Conservation (phyloP, 2,888 invertebrate species). For the Pelosia muscerda region DNA sequence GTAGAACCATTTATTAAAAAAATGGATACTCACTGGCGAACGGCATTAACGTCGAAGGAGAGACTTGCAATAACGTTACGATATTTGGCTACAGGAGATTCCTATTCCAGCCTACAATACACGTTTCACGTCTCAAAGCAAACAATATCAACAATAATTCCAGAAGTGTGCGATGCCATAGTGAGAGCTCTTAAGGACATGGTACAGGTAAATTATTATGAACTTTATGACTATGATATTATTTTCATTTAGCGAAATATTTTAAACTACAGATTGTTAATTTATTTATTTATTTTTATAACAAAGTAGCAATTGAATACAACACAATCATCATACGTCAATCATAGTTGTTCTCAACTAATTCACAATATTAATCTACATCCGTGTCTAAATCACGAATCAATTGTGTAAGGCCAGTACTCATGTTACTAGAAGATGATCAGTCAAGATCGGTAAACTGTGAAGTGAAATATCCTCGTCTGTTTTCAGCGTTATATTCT, state of each 20-base stretch:
- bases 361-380: slow-evolving; percentile 12
- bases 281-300: background rate
- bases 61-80: slow-evolving; percentile 29
- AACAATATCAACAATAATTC: slow-evolving; percentile 31
- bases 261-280: slow-evolving; percentile 26
- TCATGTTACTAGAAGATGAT: slow-evolving; percentile 24
- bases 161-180: slow-evolving; percentile 29
- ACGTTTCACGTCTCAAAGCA: slow-evolving; percentile 33
- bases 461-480: slow-evolving; percentile 30
- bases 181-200: slow-evolving; percentile 27
- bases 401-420: slow-evolving; percentile 31
- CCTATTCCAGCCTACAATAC: slow-evolving; percentile 34
- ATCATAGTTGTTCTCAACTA: slow-evolving; percentile 10
- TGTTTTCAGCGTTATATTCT: slow-evolving; percentile 29
- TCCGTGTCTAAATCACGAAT: slow-evolving; percentile 30
- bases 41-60: slow-evolving; percentile 28
- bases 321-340: slow-evolving; percentile 19
- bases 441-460: slow-evolving; percentile 32
- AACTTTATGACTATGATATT: slow-evolving; percentile 25
- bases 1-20: slow-evolving; percentile 3
- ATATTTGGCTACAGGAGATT: slow-evolving; percentile 33
- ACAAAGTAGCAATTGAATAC: slow-evolving; percentile 20
- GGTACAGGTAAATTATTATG: slow-evolving; percentile 30
- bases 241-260: slow-evolving; percentile 27
- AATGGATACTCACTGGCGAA: slow-evolving; percentile 27